Evolutionary conservation across 2,888 invertebrate species (phyloP).

Genomic region (Andrena hattorfiana): DNA sequence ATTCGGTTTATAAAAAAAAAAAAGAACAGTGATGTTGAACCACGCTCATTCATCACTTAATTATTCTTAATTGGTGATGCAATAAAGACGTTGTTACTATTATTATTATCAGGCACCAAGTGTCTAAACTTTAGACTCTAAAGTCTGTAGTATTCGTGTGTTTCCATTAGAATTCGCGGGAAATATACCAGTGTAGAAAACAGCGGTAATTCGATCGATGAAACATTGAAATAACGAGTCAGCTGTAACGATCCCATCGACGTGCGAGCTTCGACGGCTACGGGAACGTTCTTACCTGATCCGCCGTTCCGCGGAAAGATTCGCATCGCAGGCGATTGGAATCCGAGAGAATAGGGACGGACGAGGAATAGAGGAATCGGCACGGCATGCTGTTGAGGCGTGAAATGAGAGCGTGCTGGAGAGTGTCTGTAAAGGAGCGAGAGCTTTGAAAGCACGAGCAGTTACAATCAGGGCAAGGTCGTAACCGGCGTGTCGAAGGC

Average conservation of each 20-base stretch:
- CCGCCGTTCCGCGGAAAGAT: constrained; percentile 16
- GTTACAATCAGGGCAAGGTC: constrained; percentile 70
- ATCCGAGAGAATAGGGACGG: constrained; percentile 41
- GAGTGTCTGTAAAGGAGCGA: constrained; percentile 55
- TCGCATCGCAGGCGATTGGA: constrained; percentile 17
- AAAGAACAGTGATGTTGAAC: no score
- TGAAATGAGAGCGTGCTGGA: constrained; percentile 62
- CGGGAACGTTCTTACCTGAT: constrained; percentile 5
- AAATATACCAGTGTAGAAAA: no score
- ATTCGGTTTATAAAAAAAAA: no score
- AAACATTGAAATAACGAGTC: constrained; percentile 1
- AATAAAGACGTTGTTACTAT: no score
- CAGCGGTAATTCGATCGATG: not conserved
- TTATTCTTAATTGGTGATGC: no score
- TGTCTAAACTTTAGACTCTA: no score
- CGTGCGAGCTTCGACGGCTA: not conserved
- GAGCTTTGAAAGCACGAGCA: constrained; percentile 64
- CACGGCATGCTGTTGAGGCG: constrained; percentile 42
- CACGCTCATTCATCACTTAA: no score
- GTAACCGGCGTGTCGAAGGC: constrained; percentile 67
- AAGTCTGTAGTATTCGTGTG: no score
- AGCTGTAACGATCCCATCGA: not conserved
- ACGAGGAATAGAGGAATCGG: constrained; percentile 22
- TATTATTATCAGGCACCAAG: no score
- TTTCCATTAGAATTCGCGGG: no score